Evolutionary conservation across 2,888 invertebrate genomes (phyloP), one percentile per base, ranked within the genome.

Genomic region (Archips xylosteana): DNA sequence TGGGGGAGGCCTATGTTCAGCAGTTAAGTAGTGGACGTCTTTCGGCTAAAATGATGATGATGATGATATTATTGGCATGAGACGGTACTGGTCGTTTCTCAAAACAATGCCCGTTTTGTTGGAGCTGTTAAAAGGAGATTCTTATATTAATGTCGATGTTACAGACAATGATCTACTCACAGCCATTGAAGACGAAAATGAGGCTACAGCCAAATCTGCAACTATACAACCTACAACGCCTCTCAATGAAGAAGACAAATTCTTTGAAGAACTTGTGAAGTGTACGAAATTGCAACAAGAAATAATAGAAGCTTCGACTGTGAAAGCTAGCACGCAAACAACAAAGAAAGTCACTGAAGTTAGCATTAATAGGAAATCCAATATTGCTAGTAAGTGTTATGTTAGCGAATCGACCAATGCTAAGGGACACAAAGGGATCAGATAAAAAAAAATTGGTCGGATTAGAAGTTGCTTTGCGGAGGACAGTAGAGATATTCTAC

Each of bases 201-300:
- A 69, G 9, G 60, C 8, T 2, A 8, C 36, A 60, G 36, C 60
- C n/a, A 36, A 60, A 54, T 6, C 54, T 10, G 23, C 2, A 57
- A 1, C 60, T 42, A n/a, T 36, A 15, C 15, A 42, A 62, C 9
- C 62, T 36, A 62, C 42, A 42, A 8, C 68, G 34, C 74, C 62
- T 45, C 51, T 75, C 2, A 75, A 77, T 8, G 80, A 80, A 15
- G 85, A 89, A 72, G 80, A 78, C 0, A 80, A 80, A n/a, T 78
- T 87, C 15, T 78, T 88, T 3, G 77, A 85, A 1, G 88, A 90
- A 77, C 70, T 89, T 4, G 62, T 83, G 0, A 85, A 86, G 6
- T 87, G 86, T 70, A 82, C 85, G 23, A 78, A 32, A 64, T 12
- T 42, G 23, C 59, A 62, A 9, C 62, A 62, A 62, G 42, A 62